Percentiles rank a stretch among this genome's conserved stretches.
These are phyloP conservation scores for Calycopis cecrops DNA, from an alignment of 1,140 invertebrate species.

Conservation along the genomic window DNA sequence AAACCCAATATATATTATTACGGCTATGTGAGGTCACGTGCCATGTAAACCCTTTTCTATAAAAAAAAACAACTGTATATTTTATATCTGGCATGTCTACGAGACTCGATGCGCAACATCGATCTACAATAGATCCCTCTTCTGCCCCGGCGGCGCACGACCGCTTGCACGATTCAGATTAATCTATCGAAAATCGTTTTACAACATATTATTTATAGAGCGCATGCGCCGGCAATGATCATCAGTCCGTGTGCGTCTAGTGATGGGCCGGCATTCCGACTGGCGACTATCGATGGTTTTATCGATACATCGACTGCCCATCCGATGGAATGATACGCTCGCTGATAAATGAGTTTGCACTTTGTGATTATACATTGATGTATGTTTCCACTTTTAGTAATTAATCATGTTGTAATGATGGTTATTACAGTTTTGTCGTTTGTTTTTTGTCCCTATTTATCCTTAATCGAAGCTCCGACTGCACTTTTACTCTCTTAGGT, in stretches of 20 bases:
- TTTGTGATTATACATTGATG: constrained; percentile 16
- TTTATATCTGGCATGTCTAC: constrained; percentile 31
- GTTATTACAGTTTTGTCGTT: background rate
- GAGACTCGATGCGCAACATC: constrained; percentile 39
- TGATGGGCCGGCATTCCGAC: constrained; percentile 50
- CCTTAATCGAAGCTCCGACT: too few species aligned
- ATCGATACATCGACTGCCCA: constrained; percentile 41
- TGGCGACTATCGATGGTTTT: constrained; percentile 43
- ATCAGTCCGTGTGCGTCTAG: constrained; percentile 66
- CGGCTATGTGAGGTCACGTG: too few species aligned
- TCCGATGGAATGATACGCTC: constrained; percentile 30
- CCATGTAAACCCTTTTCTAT: background rate
- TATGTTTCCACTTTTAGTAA: constrained; percentile 6
- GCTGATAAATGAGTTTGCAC: constrained; percentile 31
- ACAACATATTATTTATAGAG: constrained; percentile 75
- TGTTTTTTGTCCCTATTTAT: too few species aligned
- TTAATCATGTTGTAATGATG: constrained; percentile 7
- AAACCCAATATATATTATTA: too few species aligned
- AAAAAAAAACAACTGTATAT: constrained; percentile 12
- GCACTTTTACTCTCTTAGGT: too few species aligned
- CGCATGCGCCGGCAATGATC: constrained; percentile 71
- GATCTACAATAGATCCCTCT: constrained; percentile 71
- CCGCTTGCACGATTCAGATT: constrained; percentile 72
- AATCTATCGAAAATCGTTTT: constrained; percentile 76
- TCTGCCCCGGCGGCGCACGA: constrained; percentile 63